These are phyloP conservation scores for Lepilemur ruficaudatus DNA, from an alignment of 2,797 vertebrate genomes.

Conservation along the genomic window DNA sequence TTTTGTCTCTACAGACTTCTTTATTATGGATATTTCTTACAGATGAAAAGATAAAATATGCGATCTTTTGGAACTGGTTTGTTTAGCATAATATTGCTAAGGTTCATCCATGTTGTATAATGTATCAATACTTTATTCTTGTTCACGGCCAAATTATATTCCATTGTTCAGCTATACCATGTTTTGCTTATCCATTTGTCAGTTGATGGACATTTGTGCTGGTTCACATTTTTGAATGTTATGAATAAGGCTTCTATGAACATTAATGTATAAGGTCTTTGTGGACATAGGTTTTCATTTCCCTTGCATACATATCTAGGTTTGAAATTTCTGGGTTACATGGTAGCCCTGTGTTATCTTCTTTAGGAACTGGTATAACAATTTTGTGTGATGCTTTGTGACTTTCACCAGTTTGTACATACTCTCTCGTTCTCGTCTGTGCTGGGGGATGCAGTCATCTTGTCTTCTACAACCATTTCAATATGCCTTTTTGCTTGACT, in stretches of 20 bases:
- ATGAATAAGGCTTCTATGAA: not conserved
- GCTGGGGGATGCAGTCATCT: not conserved
- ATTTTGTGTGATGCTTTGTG: not conserved
- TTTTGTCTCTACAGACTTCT: not conserved
- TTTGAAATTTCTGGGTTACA: not conserved
- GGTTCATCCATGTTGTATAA: not conserved
- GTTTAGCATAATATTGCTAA: not conserved
- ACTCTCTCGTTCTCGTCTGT: not conserved
- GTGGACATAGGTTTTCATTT: not conserved
- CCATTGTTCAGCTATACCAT: fast-evolving
- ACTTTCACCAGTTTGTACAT: not conserved
- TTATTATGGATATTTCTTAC: not conserved
- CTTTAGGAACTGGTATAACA: not conserved
- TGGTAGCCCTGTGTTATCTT: not conserved
- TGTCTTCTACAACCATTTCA: not conserved
- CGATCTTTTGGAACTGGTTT: not conserved
- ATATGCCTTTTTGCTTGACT: not conserved
- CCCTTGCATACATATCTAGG: not conserved
- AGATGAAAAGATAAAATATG: not conserved
- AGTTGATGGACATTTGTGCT: not conserved
- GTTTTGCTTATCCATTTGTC: not conserved
- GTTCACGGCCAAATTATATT: not conserved
- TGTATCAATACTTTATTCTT: not conserved
- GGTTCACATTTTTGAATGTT: not conserved
- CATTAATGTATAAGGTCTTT: not conserved